Evolutionary conservation across 1,140 invertebrate species (phyloP).

Genomic region (Drosophila cardini): DNA sequence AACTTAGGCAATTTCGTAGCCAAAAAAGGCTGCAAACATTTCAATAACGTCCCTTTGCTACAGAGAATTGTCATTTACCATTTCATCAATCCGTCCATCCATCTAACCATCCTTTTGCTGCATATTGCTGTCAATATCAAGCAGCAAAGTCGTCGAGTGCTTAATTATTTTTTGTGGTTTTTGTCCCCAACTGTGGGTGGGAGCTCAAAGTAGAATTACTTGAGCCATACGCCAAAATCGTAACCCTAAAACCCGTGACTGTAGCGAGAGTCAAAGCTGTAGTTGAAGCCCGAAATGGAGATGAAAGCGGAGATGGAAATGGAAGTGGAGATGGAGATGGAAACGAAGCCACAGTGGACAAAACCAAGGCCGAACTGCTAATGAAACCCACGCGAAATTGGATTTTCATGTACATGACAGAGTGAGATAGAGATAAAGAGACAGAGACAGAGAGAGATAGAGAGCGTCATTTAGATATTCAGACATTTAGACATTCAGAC

Average conservation of each 20-base stretch:
- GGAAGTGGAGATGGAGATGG: neutral
- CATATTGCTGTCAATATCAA: conserved; percentile 71
- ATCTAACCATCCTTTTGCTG: conserved; percentile 13
- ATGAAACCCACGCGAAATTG: conserved; percentile 78
- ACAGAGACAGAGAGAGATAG: no score
- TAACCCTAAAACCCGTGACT: neutral
- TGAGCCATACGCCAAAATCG: conserved; percentile 48
- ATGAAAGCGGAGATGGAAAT: neutral
- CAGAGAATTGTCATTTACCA: neutral
- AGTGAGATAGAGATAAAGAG: neutral
- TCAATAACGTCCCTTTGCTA: conserved; percentile 57
- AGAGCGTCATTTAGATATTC: conserved; percentile 25
- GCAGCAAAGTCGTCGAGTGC: conserved; percentile 69
- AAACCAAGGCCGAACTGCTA: conserved; percentile 59
- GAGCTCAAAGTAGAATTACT: conserved; percentile 63
- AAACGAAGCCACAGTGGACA: conserved; percentile 29
- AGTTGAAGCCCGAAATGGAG: neutral
- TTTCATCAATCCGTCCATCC: neutral
- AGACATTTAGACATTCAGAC: conserved; percentile 18
- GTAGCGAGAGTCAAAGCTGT: neutral
- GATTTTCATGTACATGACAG: conserved; percentile 78
- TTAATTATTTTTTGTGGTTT: conserved; percentile 82
- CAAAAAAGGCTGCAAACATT: conserved; percentile 62
- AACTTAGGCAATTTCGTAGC: conserved; percentile 39
- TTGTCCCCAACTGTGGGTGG: conserved; percentile 57